Evolutionary conservation across 2,113 vertebrate species (phyloP).

Genomic region (Colinus virginianus): DNA sequence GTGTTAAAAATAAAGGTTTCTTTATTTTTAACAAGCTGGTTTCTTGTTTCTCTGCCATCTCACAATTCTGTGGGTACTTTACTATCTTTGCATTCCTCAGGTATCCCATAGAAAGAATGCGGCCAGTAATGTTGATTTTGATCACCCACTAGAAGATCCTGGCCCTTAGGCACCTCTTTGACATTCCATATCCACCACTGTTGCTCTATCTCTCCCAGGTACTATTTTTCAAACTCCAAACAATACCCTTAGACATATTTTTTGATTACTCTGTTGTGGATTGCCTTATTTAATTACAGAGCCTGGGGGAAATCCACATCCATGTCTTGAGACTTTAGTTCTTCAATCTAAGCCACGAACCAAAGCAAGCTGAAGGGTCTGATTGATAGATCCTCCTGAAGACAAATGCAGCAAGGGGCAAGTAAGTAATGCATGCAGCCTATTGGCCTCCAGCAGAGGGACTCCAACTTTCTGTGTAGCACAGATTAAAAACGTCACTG

Average conservation of each 20-base stretch:
- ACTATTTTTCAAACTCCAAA: not conserved
- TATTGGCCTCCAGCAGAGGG: not conserved
- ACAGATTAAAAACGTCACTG: not conserved
- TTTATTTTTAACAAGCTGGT: not conserved
- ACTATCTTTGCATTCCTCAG: not conserved
- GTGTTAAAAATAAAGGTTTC: not conserved
- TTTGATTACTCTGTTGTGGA: not conserved
- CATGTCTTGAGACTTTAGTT: not conserved
- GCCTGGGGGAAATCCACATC: not conserved
- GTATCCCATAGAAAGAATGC: not conserved
- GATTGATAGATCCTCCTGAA: not conserved
- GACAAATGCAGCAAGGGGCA: not conserved
- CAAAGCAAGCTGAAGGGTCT: not conserved
- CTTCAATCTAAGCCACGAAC: not conserved
- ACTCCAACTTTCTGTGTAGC: not conserved
- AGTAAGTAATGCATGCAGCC: not conserved
- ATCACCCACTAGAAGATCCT: not conserved
- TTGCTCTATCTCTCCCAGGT: not conserved
- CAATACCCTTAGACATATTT: not conserved
- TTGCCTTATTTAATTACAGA: slow-evolving; percentile 16
- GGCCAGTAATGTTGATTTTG: not conserved
- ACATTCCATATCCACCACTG: not conserved
- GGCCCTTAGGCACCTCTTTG: not conserved
- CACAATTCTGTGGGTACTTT: not conserved
- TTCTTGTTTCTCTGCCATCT: not conserved